Percentiles rank a stretch among this genome's conserved stretches.
These are phyloP conservation scores for Botia almorhae DNA, from an alignment of 2,797 vertebrate species.

Conservation along the genomic window DNA sequence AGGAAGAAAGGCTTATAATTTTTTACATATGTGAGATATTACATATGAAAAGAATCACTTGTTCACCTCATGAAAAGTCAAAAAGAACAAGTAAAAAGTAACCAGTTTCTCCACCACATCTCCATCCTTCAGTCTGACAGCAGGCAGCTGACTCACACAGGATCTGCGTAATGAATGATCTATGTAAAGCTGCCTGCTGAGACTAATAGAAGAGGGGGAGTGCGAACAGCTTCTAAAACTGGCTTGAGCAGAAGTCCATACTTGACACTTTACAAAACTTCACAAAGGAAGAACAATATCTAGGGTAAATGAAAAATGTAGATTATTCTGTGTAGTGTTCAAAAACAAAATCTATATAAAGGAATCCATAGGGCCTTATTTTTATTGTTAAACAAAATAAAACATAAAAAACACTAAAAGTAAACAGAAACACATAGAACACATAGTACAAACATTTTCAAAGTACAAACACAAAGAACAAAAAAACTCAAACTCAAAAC, in stretches of 20 bases:
- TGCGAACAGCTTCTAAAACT: conserved; percentile 9
- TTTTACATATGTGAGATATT: background rate
- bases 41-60: background rate
- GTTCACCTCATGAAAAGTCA: too few species aligned
- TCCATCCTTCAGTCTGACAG: conserved; percentile 22
- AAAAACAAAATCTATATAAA: background rate
- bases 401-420: conserved; percentile 11
- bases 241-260: background rate
- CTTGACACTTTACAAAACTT: background rate
- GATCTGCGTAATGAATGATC: conserved; percentile 30
- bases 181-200: conserved; percentile 14
- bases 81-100: background rate
- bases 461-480: background rate
- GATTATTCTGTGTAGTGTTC: background rate
- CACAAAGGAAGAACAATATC: background rate
- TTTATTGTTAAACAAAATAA: conserved; percentile 32
- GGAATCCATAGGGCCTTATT: background rate
- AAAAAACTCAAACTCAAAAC: background rate
- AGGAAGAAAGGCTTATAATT: background rate
- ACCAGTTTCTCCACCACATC: conserved; percentile 1
- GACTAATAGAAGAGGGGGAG: conserved; percentile 21
- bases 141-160: conserved; percentile 22
- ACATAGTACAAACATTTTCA: conserved; percentile 4
- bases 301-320: background rate
- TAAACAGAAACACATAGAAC: background rate